Evolutionary conservation across 2,113 vertebrate genomes (phyloP).

Genomic region (Diadophis punctatus): DNA sequence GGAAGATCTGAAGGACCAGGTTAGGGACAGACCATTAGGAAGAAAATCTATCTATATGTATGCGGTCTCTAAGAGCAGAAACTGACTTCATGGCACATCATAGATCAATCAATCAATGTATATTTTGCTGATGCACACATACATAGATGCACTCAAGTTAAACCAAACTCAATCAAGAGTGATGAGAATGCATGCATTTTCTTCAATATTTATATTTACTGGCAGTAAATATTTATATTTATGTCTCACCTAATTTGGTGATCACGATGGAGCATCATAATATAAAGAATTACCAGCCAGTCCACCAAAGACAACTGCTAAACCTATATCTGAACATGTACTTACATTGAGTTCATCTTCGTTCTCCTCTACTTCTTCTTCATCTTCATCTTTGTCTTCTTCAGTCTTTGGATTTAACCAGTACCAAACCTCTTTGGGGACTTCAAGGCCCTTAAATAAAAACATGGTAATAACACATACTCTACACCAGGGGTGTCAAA

Average conservation of each 20-base stretch:
- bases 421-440: constrained; percentile 87
- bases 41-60: background rate
- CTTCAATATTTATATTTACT: background rate
- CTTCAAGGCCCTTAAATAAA: constrained; percentile 72
- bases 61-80: background rate
- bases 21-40: background rate
- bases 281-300: background rate
- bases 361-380: constrained; percentile 53
- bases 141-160: background rate
- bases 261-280: background rate
- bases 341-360: constrained; percentile 70
- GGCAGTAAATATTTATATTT: background rate
- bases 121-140: background rate
- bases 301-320: background rate
- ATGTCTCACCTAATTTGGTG: background rate
- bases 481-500: too few species aligned
- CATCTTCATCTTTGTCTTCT: constrained; percentile 67
- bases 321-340: constrained; percentile 61
- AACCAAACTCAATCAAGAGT: background rate
- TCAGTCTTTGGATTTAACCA: constrained; percentile 78
- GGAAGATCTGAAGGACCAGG: background rate
- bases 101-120: background rate
- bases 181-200: background rate
- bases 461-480: too few species aligned
- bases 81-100: background rate